phyloP scores from a whole-genome alignment of 2,888 invertebrate species.

The Rhagophthalmus giganteus region DNA sequence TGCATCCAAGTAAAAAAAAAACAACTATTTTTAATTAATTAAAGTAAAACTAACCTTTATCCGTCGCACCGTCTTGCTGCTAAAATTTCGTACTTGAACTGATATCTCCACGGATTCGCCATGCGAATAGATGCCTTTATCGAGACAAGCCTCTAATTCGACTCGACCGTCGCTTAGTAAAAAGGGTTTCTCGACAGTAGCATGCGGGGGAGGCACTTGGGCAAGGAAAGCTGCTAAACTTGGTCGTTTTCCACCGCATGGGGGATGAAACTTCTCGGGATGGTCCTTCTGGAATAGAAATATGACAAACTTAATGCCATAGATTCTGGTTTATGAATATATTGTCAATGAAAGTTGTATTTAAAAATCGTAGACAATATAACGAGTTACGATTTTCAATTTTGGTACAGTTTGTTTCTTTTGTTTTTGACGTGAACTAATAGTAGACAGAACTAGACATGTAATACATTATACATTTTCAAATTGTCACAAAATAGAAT shows the following conservation, averaged over 20 bases:
- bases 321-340: no score
- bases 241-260: constrained; percentile 50
- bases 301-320: neutral
- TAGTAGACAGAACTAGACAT: no score
- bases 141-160: constrained; percentile 75
- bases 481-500: no score
- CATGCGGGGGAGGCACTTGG: constrained; percentile 66
- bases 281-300: constrained; percentile 12
- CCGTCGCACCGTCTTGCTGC: constrained; percentile 80
- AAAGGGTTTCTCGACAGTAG: constrained; percentile 79
- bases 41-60: constrained; percentile 73
- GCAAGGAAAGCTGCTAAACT: constrained; percentile 43
- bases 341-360: no score
- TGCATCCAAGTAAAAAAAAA: no score
- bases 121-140: constrained; percentile 81
- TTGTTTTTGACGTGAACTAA: no score
- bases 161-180: constrained; percentile 83
- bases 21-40: no score
- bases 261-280: constrained; percentile 12
- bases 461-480: no score
- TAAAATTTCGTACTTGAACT: constrained; percentile 76
- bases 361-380: no score
- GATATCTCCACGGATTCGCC: no score
- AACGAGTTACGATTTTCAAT: no score
- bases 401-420: no score